phyloP scores from a whole-genome alignment of 2,113 vertebrate genomes.

The Phalacrocorax aristotelis region DNA sequence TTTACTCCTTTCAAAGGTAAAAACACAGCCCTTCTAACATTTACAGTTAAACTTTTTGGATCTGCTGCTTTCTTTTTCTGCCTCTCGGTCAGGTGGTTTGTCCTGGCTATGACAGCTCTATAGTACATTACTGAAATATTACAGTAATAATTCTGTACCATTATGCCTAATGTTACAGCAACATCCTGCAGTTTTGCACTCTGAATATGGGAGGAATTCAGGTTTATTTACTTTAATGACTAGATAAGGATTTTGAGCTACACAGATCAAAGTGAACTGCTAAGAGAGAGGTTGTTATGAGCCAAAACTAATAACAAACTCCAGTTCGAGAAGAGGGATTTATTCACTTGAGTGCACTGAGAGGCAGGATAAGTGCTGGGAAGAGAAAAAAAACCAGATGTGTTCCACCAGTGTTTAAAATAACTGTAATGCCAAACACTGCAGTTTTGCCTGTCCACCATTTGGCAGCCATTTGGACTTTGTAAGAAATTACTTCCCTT shows the following conservation, averaged over 20 bases:
- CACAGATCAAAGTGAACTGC: constrained; percentile 21
- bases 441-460: neutral
- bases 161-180: constrained; percentile 28
- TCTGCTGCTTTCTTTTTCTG: neutral
- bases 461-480: neutral
- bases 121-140: constrained; percentile 52
- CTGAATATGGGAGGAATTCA: constrained; percentile 4
- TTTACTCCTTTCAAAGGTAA: neutral
- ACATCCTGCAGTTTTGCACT: constrained; percentile 24
- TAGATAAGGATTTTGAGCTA: constrained; percentile 8
- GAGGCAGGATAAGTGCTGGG: neutral
- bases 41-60: neutral
- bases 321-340: neutral
- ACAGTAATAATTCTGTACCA: constrained; percentile 42
- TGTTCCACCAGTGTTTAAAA: neutral
- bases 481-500: neutral
- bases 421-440: neutral
- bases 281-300: neutral
- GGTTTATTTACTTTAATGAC: constrained; percentile 52
- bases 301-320: neutral
- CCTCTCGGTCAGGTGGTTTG: neutral
- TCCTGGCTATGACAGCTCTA: constrained; percentile 36
- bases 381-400: neutral
- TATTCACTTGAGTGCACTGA: neutral
- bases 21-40: neutral